Base-by-base conservation (phyloP, 2,888 invertebrate species). In the Drosophila recens region DNA sequence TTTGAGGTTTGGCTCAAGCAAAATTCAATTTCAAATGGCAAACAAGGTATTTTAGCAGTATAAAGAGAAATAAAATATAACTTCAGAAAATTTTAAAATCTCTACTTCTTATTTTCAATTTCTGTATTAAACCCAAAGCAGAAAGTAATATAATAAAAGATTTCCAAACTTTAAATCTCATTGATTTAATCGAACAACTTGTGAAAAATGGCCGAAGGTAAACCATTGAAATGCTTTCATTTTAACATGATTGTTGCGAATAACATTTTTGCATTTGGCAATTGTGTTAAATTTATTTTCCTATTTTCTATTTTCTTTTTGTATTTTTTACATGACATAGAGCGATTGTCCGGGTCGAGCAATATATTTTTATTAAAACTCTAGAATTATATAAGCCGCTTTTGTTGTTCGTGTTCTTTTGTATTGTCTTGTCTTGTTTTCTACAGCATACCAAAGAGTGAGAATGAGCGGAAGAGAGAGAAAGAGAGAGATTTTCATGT, bases 321-420 rank as follows among this genome's bases (percentile, higher is more conserved):
- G 27, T 27, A 40, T 20, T 58, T 57, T 51, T 17, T 74, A 52
- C 64, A 66, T 70, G 67, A 70, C 85, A 84, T 72, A 68, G 66
- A 53, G 67, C 69, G 57, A 59, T 70, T 75, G 78, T 62, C 68
- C 65, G 63, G 61, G 17, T 49, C 64, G 56, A 49, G 63, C 67
- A 61, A 68, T 87, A 78, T 71, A 75, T 87, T 85, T 87, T 82
- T 85, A 87, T 79, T 85, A 82, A 87, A 87, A 79, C 49, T 75
- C 45, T 49, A 73, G 67, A 85, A 69, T 87, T 72, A 79, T 79
- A 54, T 82, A 82, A 75, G 73, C 70, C 56, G 67, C 71, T 67
- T 72, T 72, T 79, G 67, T 72, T 80, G 61, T 69, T 46, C 52
- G 51, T 38, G 61, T 61, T 48, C 43, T 48, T 57, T 64, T 65